These are phyloP conservation scores for Drosophila siamana DNA, from an alignment of 2,888 invertebrate species.

Conservation along the genomic window DNA sequence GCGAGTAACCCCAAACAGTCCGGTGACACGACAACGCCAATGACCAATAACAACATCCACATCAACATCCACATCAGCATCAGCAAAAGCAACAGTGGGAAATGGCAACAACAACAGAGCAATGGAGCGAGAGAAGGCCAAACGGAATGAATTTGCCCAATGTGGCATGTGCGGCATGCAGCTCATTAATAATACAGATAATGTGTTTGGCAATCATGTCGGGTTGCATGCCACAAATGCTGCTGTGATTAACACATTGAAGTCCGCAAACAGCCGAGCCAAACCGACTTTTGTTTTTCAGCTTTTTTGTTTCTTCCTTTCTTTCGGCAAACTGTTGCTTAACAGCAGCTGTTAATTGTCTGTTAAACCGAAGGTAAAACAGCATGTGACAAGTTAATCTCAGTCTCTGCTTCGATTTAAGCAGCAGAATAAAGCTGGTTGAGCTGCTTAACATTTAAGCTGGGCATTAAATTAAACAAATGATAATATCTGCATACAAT, in stretches of 20 bases:
- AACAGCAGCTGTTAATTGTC: constrained; percentile 23
- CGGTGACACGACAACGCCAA: constrained; percentile 26
- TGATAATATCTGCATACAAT: background rate
- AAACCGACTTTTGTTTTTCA: too few species aligned
- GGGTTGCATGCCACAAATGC: constrained; percentile 67
- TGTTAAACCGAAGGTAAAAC: background rate
- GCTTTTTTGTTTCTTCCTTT: background rate
- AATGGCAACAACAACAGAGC: background rate
- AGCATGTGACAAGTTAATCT: background rate
- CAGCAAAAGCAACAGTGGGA: background rate
- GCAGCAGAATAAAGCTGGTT: background rate
- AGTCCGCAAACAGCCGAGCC: constrained; percentile 25
- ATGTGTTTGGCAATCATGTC: constrained; percentile 76
- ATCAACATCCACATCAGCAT: background rate
- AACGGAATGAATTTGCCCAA: constrained; percentile 21
- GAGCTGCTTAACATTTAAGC: background rate
- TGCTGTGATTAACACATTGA: constrained; percentile 72
- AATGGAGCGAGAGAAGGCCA: background rate
- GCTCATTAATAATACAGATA: constrained; percentile 77
- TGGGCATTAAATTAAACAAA: background rate
- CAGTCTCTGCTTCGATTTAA: background rate
- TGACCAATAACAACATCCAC: constrained; percentile 33
- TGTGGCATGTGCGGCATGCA: constrained; percentile 66
- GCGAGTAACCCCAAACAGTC: background rate
- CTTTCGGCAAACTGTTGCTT: background rate